Base-by-base conservation (phyloP, 2,797 vertebrate genomes). In the Rhyacichthys aspro region DNA sequence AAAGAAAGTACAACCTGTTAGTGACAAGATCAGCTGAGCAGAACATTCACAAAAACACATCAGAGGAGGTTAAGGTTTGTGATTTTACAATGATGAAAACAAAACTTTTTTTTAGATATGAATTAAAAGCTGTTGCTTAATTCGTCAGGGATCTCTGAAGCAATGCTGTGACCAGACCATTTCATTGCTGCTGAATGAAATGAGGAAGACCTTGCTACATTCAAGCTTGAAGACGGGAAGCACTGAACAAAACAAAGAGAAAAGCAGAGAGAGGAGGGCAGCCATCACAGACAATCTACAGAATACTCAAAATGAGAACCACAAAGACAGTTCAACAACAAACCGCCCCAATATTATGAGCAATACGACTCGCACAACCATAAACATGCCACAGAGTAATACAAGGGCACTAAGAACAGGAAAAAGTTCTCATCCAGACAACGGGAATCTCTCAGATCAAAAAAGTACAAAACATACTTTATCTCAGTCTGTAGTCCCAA, bases 101-200 rank as follows among this genome's bases (percentile, higher is more conserved):
- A 19, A 52, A 45, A 16, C 1, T 5, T 41, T 2, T 11, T 32
- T 60, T 58, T 12, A 11, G 19, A 9, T 10, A 7, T 44, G 2
- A 34, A 36, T 10, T 33, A 36, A 11, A 8, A 16, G 34, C 52
- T 19, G 62, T 5, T 62, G 11, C 68, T 18, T 41, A 6, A 44
- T 18, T 70, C 43, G 23, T 18, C 74, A 78, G 70, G 72, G 83
- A 75, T 72, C 84, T 67, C 11, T 91, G 63, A 84, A 69, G 77
- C 61, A 3, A 3, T 93, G 91, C 81, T 94, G 92, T 62, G 64
- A 85, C 60, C 59, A 55, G 42, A 68, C 48, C 74, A 70, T 92
- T 69, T 70, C 67, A n/a, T 66, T 32, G 42, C 42, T 64, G 56
- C 47, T 56, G 19, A 52, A 48, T 4, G 49, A 61, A 50, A 8